Base-by-base conservation (phyloP, 2,113 vertebrate species). In the Ammodramus savannarum region DNA sequence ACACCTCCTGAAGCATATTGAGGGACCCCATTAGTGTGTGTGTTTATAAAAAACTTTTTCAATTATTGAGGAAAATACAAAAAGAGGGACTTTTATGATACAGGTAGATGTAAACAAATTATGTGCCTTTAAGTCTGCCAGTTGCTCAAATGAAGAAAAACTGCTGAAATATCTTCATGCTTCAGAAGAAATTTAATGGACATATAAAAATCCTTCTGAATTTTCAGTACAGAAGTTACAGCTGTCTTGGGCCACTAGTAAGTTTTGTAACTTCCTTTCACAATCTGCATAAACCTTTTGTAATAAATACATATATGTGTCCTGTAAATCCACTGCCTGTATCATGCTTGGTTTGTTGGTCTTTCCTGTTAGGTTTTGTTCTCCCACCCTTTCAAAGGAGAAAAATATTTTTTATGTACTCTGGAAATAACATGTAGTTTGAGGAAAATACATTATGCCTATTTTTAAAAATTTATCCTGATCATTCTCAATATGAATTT, bases 221-320 rank as follows among this genome's bases (percentile, higher is more conserved):
- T 36, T 39, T 55, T 85, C 44, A 74, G 19, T 66, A 65, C 25
- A 67, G 91, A 93, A 96, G 31, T 91, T 96, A 91, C 19, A 85
- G 54, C 16, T 87, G 38, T 86, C 62, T 94, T 62, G 52, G 25
- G 63, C 16, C 9, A 51, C 11, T 68, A 73, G 4, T 74, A 95
- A 85, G 17, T 72, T 94, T 90, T 90, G 31, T 44, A 87, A 72
- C 41, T 87, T 69, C 36, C 48, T 95, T 89, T 91, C 86, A 87
- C 18, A 93, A 26, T 72, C 46, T 79, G 3, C 31, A 65, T 87
- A 82, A 91, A 75, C 9, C 15, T 88, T 93, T 95, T 93, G 29
- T 68, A 90, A 72, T 21, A 13, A 82, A 87, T 79, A 43, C 13
- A n/a, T 76, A 8, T 38, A 59, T 73, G 27, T 52, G 51, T 67